Conservation (phyloP, 1,140 invertebrate species). For the Mamestra configurata region DNA sequence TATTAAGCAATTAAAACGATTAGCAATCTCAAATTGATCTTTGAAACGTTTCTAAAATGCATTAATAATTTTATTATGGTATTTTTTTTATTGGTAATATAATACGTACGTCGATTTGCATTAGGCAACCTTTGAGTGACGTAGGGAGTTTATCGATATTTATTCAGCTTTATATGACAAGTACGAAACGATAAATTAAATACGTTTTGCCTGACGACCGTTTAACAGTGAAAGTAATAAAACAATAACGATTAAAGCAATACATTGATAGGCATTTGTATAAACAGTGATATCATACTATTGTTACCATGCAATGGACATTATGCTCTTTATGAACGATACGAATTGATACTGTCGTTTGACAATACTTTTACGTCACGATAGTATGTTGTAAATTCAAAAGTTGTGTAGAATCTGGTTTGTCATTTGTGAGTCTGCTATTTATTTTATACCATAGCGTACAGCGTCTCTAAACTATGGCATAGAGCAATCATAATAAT, state of each 20-base stretch:
- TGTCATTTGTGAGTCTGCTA: too few species aligned
- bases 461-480: too few species aligned
- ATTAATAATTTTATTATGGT: background rate
- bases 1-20: constrained; percentile 26
- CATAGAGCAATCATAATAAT: too few species aligned
- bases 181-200: background rate
- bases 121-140: too few species aligned
- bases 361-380: background rate
- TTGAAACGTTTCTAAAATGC: background rate
- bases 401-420: too few species aligned
- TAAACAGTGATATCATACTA: constrained; percentile 23
- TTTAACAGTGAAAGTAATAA: constrained; percentile 10
- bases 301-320: constrained; percentile 29
- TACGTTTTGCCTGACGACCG: background rate
- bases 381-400: too few species aligned
- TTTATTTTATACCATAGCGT: too few species aligned
- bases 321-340: background rate
- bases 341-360: background rate
- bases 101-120: too few species aligned
- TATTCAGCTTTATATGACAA: too few species aligned
- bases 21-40: background rate
- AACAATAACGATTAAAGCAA: constrained; percentile 3
- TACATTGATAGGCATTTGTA: constrained; percentile 17
- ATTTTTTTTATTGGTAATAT: too few species aligned
- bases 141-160: too few species aligned